phyloP scores from a whole-genome alignment of 1,140 invertebrate species.

The Apocrypta bakeri region DNA sequence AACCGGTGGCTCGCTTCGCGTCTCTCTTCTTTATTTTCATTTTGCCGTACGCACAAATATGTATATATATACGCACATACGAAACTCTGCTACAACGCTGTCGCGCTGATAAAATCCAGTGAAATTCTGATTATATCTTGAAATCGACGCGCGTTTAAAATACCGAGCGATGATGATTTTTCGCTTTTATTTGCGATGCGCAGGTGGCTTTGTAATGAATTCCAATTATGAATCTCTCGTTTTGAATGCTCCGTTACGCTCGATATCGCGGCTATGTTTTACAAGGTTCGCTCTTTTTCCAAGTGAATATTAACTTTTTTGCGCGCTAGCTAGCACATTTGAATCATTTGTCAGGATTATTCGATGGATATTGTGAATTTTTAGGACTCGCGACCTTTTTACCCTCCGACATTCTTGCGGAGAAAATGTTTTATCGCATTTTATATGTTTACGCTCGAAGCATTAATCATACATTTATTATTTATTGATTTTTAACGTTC shows the following conservation, averaged over 20 bases:
- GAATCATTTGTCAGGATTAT: background rate
- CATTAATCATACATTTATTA: background rate
- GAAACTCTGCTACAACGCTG: background rate
- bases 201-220: background rate
- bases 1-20: background rate
- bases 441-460: background rate
- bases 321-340: too few relatives aligned
- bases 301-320: background rate
- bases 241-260: background rate
- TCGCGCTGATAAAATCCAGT: background rate
- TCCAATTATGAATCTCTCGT: background rate
- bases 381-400: background rate
- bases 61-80: too few relatives aligned
- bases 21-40: background rate
- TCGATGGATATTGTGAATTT: background rate
- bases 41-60: background rate
- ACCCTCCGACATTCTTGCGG: background rate
- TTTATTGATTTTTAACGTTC: background rate
- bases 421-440: background rate
- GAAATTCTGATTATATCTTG: conserved; percentile 2
- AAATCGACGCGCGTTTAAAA: background rate
- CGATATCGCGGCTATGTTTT: background rate
- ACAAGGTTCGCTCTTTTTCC: background rate
- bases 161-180: background rate
- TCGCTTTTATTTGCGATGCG: background rate